Conservation (phyloP, 2,797 vertebrate species). For the Heliangelus exortis region DNA sequence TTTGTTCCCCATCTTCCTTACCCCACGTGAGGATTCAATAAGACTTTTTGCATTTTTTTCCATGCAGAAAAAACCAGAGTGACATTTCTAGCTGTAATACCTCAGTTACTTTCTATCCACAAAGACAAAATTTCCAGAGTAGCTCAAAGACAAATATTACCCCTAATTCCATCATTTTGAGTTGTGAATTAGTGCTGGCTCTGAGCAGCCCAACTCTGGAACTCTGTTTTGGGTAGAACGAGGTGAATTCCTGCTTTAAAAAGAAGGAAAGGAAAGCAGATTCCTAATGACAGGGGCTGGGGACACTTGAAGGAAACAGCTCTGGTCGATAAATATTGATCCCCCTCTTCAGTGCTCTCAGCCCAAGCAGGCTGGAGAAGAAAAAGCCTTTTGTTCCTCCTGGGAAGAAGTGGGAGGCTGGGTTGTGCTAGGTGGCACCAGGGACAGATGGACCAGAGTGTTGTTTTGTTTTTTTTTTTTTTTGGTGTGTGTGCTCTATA, state of each 20-base stretch:
- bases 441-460: not conserved
- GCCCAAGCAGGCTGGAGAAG: not conserved
- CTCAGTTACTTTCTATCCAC: not conserved
- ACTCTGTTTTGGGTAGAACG: not conserved
- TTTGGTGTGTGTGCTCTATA: not conserved
- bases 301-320: conserved; percentile 36
- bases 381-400: conserved; percentile 35
- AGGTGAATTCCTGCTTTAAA: not conserved
- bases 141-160: not conserved
- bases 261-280: conserved; percentile 9
- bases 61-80: not conserved
- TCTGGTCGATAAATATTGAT: conserved; percentile 63
- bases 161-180: not conserved
- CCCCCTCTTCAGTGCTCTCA: not conserved
- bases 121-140: not conserved
- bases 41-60: not conserved
- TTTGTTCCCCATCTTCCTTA: not conserved
- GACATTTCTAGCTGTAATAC: not conserved
- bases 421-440: not conserved
- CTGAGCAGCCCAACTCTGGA: not conserved
- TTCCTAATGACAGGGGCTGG: not conserved
- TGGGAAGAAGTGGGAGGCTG: not conserved
- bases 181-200: not conserved
- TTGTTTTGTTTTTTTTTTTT: accelerated
- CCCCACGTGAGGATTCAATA: no score